A percentile compares a stretch with the other conserved stretches of the same genome.
Evolutionary conservation across 2,113 vertebrate genomes (phyloP).

Genomic region (Hippoglossus stenolepis): DNA sequence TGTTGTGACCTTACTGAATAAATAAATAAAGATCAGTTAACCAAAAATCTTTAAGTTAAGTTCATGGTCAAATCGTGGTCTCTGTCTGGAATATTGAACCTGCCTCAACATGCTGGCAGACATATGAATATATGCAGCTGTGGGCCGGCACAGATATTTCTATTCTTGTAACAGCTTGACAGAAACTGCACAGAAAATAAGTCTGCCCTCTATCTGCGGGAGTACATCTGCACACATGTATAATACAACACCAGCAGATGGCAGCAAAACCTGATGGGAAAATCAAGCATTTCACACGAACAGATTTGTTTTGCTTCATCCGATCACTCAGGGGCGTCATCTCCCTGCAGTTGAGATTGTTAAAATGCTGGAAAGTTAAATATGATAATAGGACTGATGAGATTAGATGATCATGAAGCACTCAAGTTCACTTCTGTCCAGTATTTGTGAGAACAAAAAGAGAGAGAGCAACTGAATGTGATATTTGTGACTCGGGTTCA

Average conservation of each 20-base stretch:
- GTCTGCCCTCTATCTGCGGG: not conserved
- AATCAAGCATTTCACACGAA: not conserved
- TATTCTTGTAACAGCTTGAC: not conserved
- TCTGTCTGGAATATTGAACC: not conserved
- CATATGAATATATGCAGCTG: not conserved
- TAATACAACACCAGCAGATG: conserved; percentile 46
- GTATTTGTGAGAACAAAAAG: not conserved
- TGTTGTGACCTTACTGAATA: no score
- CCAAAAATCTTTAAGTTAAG: no score
- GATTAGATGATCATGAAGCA: not conserved
- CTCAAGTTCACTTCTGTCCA: not conserved
- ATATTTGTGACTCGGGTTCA: not conserved
- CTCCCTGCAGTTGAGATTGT: not conserved
- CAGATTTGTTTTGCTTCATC: not conserved
- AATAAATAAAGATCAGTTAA: no score
- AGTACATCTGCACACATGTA: no score
- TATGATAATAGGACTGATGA: not conserved
- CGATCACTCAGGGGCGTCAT: conserved; percentile 5
- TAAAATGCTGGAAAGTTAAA: conserved; percentile 10
- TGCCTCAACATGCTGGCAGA: not conserved
- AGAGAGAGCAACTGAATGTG: not conserved
- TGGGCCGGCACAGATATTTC: not conserved
- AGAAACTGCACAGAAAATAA: not conserved
- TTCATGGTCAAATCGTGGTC: no score
- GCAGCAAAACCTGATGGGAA: conserved; percentile 32